Evolutionary conservation across 1,140 invertebrate genomes (phyloP), one percentile per base, ranked within the genome.

Genomic region (Drosophila carrolli): DNA sequence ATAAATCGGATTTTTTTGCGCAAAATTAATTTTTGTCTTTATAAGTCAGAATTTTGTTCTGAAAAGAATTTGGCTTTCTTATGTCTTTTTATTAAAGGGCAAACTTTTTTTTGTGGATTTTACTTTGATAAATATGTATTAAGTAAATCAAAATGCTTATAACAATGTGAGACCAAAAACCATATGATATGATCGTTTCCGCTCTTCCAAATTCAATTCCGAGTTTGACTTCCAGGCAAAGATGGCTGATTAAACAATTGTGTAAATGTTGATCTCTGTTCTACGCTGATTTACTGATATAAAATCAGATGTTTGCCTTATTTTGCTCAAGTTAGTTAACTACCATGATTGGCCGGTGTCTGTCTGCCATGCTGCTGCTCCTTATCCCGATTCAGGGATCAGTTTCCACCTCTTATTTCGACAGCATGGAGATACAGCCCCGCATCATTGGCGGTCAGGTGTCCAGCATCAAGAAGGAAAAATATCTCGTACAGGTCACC

Each of bases 361-460:
- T 71, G 66, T 16, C 66, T 38, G 16, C 19, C 27, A 4, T 75
- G n/a, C 38, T 73, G 19, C 19, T 61, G 5, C 44, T 75, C 9
- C 10, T 70, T 9, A n/a, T 86, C 19, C 41, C 44, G 5, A 43
- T 72, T 14, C 16, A 65, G 7, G 14, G 19, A 10, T 7, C 37
- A 10, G 16, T 35, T 14, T n/a, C 32, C 5, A n/a, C 44, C 11
- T n/a, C 40, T 0, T 38, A 38, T 14, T 13, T 1, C 3, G 19
- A 35, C 50, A 71, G 50, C 51, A n/a, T 48, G 23, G 43, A 32
- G 58, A 8, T 73, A 9, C 53, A 88, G 32, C 77, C 84, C 2
- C 84, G 84, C 41, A 89, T 89, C 19, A 78, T 89, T 55, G 84
- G 84, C 44, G 84, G 84, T 9, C 48, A 67, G 35, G 53, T 75